phyloP scores from a whole-genome alignment of 2,797 vertebrate species.

The Tadarida brasiliensis region DNA sequence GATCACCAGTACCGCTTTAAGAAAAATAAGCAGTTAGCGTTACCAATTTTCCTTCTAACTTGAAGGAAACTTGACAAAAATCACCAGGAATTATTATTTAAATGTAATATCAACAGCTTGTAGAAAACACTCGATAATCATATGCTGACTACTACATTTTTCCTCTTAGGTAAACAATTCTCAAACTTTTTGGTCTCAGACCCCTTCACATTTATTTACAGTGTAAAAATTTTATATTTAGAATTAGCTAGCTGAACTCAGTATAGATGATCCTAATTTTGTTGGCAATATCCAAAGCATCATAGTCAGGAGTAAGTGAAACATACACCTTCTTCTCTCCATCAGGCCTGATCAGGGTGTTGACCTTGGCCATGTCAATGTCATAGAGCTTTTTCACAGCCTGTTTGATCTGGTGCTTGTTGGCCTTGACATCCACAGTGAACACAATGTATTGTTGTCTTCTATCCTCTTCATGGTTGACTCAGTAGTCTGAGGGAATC shows the following conservation, averaged over 20 bases:
- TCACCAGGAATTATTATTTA: slow-evolving; percentile 18
- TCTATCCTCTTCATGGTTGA: too few species aligned
- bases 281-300: too few species aligned
- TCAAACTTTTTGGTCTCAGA: not conserved
- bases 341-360: too few species aligned
- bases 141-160: not conserved
- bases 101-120: not conserved
- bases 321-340: too few species aligned
- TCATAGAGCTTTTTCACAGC: too few species aligned
- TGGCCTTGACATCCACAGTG: too few species aligned
- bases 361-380: too few species aligned
- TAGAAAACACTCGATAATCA: not conserved
- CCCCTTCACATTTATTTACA: not conserved
- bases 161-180: not conserved
- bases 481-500: not conserved
- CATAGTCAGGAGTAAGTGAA: too few species aligned
- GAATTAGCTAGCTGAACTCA: too few species aligned
- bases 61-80: slow-evolving; percentile 26
- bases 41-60: not conserved
- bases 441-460: not conserved
- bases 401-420: too few species aligned
- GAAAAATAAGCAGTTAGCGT: not conserved
- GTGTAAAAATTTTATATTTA: not conserved
- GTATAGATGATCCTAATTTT: too few species aligned
- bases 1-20: not conserved